Conservation (phyloP, 1,140 invertebrate genomes). For the Diabrotica virgifera region DNA sequence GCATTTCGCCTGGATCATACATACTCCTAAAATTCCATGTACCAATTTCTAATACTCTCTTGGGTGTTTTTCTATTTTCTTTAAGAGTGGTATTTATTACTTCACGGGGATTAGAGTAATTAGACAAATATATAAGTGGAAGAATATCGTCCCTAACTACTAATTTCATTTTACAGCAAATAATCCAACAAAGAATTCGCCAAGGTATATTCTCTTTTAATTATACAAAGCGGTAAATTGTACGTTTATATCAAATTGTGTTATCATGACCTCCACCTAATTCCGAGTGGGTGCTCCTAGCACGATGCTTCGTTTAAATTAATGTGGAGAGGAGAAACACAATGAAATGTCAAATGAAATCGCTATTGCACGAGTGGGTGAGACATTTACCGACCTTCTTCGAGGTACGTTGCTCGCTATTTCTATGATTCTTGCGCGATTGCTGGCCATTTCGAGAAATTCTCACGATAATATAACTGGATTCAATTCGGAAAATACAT, state of each 20-base stretch:
- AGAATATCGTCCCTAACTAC: too few species aligned
- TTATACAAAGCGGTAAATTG: not conserved
- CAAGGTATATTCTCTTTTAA: too few species aligned
- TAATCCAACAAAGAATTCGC: too few species aligned
- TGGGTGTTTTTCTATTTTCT: too few species aligned
- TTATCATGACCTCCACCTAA: conserved; percentile 15
- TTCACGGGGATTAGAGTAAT: too few species aligned
- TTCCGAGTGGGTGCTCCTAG: conserved; percentile 4
- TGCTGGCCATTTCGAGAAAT: conserved; percentile 1
- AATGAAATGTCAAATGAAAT: conserved; percentile 14
- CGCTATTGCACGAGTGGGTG: not conserved
- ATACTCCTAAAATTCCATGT: too few species aligned
- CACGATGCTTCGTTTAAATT: conserved; percentile 12
- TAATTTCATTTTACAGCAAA: too few species aligned
- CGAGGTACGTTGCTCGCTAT: not conserved
- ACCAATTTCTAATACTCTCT: too few species aligned
- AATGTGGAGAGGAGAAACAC: conserved; percentile 8
- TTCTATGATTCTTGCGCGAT: not conserved
- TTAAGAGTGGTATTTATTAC: too few species aligned
- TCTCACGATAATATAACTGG: not conserved
- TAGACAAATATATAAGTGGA: too few species aligned
- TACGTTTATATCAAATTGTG: not conserved
- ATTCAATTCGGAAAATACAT: not conserved
- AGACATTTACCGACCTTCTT: conserved; percentile 2
- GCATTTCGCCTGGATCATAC: too few species aligned